Evolutionary conservation across 1,140 invertebrate genomes (phyloP).

Genomic region (Nebria ingens): DNA sequence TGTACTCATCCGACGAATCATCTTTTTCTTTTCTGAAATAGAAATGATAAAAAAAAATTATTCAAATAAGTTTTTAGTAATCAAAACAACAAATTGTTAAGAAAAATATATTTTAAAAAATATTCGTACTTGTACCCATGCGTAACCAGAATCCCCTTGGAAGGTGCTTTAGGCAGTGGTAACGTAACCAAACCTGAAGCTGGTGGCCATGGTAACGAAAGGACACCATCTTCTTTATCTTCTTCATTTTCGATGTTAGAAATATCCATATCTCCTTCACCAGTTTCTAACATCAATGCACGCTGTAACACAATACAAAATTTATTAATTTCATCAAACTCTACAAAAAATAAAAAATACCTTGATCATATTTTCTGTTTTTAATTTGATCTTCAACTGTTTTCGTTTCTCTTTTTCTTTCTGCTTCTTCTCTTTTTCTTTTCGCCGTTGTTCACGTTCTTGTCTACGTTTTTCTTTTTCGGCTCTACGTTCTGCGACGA

Average conservation of each 20-base stretch:
- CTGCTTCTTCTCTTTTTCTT: slow-evolving; percentile 31
- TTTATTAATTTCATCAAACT: background rate
- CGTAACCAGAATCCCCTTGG: slow-evolving; percentile 40
- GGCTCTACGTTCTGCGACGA: slow-evolving; percentile 23
- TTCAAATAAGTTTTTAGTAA: slow-evolving; percentile 11
- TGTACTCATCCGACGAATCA: background rate
- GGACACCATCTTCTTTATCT: slow-evolving; percentile 6
- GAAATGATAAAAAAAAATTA: slow-evolving; percentile 12
- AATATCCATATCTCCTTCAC: slow-evolving; percentile 11
- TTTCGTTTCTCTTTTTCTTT: slow-evolving; percentile 30
- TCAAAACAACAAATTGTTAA: background rate
- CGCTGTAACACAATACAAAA: slow-evolving; percentile 16
- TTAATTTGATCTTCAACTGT: slow-evolving; percentile 28
- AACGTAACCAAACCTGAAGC: background rate
- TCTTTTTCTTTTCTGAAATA: slow-evolving; percentile 10
- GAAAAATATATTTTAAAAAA: too few species aligned
- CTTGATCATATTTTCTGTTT: slow-evolving; percentile 34
- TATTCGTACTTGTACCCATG: slow-evolving; percentile 19
- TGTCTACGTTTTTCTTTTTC: slow-evolving; percentile 26
- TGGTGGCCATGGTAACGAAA: slow-evolving; percentile 12
- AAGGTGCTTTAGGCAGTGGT: slow-evolving; percentile 29
- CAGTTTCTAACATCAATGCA: slow-evolving; percentile 28
- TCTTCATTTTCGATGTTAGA: background rate
- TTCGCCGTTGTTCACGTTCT: slow-evolving; percentile 26
- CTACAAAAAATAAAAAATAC: slow-evolving; percentile 17